Base-by-base conservation (phyloP, 2,888 invertebrate genomes). In the Hipparchia semele region DNA sequence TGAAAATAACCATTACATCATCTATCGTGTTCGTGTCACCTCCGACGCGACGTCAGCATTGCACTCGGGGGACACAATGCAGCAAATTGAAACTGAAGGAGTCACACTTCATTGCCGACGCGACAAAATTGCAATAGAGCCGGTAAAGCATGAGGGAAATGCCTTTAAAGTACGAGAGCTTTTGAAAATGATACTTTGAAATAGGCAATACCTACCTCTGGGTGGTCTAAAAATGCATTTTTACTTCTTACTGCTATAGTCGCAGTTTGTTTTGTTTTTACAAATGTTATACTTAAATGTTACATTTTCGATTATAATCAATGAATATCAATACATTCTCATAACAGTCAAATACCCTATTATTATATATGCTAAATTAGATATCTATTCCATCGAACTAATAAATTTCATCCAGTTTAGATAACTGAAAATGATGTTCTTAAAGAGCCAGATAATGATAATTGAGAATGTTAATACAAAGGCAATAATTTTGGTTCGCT, bases 61-160 rank as follows among this genome's bases (percentile, higher is more conserved):
- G 70, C 71, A 54, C 71, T 74, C 73, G 75, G 60, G 75, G 75
- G 73, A 77, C 72, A 77, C 72, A 75, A 76, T 75, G 71, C 72
- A 71, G 75, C 72, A 75, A 77, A 77, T 76, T 77, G 77, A 76
- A 77, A 76, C 75, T 72, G 70, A 74, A 73, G 66, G 69, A 74
- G 76, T 73, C 67, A 72, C 77, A 68, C 71, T 68, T 67, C 72
- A 73, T 69, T 71, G 73, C 70, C 69, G 70, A 68, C 68, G 67
- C 72, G 65, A 74, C 73, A 62, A 76, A 74, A 75, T 76, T 76
- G 76, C 72, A 58, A 56, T 13, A 56, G 6, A 68, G 10, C n/a
- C 39, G 23, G 64, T 64, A 49, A 23, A 0, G 49, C 64, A 64
- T 13, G 49, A 5, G 46, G 62, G 13, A 23, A 64, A 51, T 49